Percentiles rank a stretch among this genome's conserved stretches.
These are phyloP conservation scores for Epinephelus lanceolatus DNA, from an alignment of 2,113 vertebrate genomes.

Conservation along the genomic window DNA sequence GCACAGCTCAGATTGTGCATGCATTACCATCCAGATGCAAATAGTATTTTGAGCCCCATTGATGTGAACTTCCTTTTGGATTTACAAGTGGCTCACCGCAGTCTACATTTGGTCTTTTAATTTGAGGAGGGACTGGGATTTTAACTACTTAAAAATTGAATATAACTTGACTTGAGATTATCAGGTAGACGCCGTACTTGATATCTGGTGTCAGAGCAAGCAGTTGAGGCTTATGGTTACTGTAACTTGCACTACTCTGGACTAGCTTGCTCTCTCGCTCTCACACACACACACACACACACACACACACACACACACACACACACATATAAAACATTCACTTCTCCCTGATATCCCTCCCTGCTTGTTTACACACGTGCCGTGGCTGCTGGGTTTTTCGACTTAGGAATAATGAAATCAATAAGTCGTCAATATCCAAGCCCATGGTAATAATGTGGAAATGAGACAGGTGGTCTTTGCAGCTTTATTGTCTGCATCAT, in stretches of 20 bases:
- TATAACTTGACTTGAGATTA: background rate
- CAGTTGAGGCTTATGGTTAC: no score
- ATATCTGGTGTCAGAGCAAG: no score
- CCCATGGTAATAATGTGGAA: conserved; percentile 59
- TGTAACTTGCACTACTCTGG: no score
- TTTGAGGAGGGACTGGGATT: background rate
- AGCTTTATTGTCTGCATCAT: conserved; percentile 58
- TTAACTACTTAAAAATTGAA: background rate
- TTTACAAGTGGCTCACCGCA: background rate
- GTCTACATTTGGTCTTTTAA: background rate
- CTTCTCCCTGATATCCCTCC: background rate
- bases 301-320: no score
- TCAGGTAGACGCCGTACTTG: background rate
- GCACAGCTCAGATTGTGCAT: no score
- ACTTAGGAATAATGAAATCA: conserved; percentile 64
- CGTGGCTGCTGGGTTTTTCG: conserved; percentile 5
- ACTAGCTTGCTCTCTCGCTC: no score
- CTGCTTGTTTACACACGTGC: conserved; percentile 19
- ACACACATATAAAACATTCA: no score
- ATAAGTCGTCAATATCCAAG: conserved; percentile 66
- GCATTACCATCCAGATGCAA: no score
- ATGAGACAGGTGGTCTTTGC: conserved; percentile 48
- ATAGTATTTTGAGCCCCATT: background rate
- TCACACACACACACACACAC: no score
- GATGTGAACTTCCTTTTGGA: background rate